Evolutionary conservation across 2,888 invertebrate species (phyloP).

Genomic region (Tyria jacobaeae): DNA sequence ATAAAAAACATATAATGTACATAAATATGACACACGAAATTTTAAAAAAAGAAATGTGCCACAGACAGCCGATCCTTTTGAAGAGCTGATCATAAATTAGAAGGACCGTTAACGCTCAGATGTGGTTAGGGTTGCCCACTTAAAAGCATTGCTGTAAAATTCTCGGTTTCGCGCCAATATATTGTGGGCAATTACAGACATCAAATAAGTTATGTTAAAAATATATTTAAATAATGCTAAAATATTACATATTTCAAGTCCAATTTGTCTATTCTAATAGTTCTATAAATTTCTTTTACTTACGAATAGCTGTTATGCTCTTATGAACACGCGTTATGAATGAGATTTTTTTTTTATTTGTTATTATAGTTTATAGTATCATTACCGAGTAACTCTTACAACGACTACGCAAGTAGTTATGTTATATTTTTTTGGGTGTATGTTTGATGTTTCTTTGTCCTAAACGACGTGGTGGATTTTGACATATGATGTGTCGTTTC

Average conservation of each 20-base stretch:
- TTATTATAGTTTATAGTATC: too few relatives aligned
- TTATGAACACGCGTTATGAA: too few relatives aligned
- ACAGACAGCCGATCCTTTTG: constrained; percentile 52
- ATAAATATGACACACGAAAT: constrained; percentile 36
- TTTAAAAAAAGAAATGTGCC: constrained; percentile 54
- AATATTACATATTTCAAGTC: not conserved
- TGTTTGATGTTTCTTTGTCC: too few relatives aligned
- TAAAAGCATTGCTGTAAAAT: constrained; percentile 14
- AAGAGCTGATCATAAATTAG: constrained; percentile 54
- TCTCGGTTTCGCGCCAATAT: constrained; percentile 3
- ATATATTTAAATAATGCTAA: not conserved
- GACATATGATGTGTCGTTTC: too few relatives aligned
- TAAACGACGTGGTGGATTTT: too few relatives aligned
- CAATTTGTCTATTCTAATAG: not conserved
- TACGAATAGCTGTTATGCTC: not conserved
- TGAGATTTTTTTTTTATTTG: too few relatives aligned
- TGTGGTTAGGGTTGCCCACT: constrained; percentile 39
- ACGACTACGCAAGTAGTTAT: too few relatives aligned
- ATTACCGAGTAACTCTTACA: too few relatives aligned
- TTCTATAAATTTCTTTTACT: not conserved
- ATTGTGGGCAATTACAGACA: constrained; percentile 12
- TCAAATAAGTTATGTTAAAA: constrained; percentile 10
- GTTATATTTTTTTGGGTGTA: too few relatives aligned
- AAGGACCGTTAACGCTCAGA: constrained; percentile 45
- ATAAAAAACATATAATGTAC: constrained; percentile 27